These are phyloP conservation scores for Lamprologus speciosus DNA, from an alignment of 2,113 vertebrate genomes.

Conservation along the genomic window DNA sequence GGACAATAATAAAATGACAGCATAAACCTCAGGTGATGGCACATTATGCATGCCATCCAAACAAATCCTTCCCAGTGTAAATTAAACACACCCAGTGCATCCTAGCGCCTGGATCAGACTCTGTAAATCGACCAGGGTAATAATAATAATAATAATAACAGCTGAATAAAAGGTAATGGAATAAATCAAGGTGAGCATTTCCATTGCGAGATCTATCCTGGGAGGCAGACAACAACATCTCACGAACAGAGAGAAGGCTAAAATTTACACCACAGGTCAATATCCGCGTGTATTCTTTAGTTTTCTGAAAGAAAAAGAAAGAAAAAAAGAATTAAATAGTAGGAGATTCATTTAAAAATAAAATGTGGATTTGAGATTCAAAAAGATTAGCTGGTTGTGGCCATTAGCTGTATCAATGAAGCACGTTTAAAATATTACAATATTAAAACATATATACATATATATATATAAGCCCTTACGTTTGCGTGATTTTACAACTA, in stretches of 20 bases:
- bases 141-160: slow-evolving; percentile 15
- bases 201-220: not conserved
- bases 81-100: slow-evolving; percentile 55
- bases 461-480: not conserved
- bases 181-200: slow-evolving; percentile 44
- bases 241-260: not conserved
- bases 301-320: not conserved
- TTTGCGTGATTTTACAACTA: not conserved
- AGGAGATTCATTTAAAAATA: not conserved
- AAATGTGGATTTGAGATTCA: not conserved
- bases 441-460: not conserved
- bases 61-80: slow-evolving; percentile 64
- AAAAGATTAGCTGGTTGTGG: not conserved
- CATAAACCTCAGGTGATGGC: slow-evolving; percentile 56
- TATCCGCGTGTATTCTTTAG: not conserved
- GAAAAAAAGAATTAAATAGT: not conserved
- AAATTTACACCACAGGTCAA: not conserved
- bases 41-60: slow-evolving; percentile 62
- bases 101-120: slow-evolving; percentile 44
- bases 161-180: slow-evolving; percentile 55
- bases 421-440: not conserved
- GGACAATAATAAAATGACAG: slow-evolving; percentile 50
- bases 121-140: slow-evolving; percentile 38
- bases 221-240: slow-evolving; percentile 1
- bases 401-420: not conserved